phyloP scores from a whole-genome alignment of 2,888 invertebrate genomes.

The Nomada lathburiana region DNA sequence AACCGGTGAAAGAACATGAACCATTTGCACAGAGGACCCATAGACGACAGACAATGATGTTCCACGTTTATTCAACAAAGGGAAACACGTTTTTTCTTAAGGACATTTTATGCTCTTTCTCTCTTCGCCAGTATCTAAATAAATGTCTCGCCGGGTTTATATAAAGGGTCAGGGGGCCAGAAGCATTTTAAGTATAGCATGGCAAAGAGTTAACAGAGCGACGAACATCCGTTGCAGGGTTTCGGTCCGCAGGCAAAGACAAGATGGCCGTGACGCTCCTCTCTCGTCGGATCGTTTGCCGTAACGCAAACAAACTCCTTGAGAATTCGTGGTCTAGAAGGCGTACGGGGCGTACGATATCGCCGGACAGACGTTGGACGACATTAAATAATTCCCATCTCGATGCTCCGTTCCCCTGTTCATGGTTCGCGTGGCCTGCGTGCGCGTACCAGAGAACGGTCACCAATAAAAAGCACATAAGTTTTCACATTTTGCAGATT shows the following conservation, averaged over 20 bases:
- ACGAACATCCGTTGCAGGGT: constrained; percentile 38
- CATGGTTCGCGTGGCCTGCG: not conserved
- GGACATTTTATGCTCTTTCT: too few species aligned
- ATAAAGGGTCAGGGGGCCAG: not conserved
- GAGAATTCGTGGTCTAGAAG: constrained; percentile 75
- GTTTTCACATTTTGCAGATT: not conserved
- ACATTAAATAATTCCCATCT: constrained; percentile 48
- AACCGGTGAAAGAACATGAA: not conserved
- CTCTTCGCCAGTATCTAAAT: too few species aligned
- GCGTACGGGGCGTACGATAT: constrained; percentile 46
- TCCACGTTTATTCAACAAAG: too few species aligned
- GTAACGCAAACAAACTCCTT: constrained; percentile 79
- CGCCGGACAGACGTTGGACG: constrained; percentile 28
- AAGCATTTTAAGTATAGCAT: not conserved
- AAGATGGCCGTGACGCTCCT: constrained; percentile 78
- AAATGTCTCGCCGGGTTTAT: not conserved
- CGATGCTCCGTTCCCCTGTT: constrained; percentile 1
- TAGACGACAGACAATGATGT: too few species aligned
- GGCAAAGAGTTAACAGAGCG: constrained; percentile 20
- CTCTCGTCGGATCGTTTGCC: constrained; percentile 79
- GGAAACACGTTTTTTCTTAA: too few species aligned
- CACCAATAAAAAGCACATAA: not conserved
- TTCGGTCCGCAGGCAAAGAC: constrained; percentile 62
- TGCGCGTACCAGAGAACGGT: not conserved
- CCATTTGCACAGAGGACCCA: too few species aligned